phyloP scores from a whole-genome alignment of 2,888 invertebrate species.

The Drosophila vallismaia region DNA sequence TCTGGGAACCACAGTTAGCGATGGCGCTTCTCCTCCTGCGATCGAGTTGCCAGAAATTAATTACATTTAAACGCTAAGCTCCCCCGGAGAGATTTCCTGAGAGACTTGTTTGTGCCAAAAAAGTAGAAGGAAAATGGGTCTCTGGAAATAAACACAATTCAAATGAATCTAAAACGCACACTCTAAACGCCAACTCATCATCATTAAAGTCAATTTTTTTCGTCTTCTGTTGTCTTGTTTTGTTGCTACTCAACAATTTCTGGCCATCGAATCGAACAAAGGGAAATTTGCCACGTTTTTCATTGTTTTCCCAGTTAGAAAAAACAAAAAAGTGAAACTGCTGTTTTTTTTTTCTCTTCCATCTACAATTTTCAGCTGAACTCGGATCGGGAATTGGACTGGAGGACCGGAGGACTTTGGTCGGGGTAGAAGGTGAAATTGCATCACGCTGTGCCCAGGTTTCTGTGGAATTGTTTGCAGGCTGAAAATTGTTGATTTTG shows the following conservation, averaged over 20 bases:
- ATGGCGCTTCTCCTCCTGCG: conserved; percentile 19
- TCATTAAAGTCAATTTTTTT: conserved; percentile 81
- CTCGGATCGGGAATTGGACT: conserved; percentile 53
- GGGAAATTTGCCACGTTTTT: conserved; percentile 80
- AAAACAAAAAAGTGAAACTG: conserved; percentile 69
- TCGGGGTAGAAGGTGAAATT: conserved; percentile 57
- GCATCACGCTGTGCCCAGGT: conserved; percentile 79
- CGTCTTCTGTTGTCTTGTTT: conserved; percentile 46
- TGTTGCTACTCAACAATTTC: conserved; percentile 60
- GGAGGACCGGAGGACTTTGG: conserved; percentile 8
- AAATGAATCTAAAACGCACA: conserved; percentile 63
- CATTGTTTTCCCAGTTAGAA: conserved; percentile 66
- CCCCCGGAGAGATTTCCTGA: conserved; percentile 50
- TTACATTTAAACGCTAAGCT: conserved; percentile 59
- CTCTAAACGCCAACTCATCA: conserved; percentile 82
- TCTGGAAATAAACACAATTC: conserved; percentile 51
- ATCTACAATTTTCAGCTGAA: conserved; percentile 43
- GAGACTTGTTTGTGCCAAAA: conserved; percentile 67
- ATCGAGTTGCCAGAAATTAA: conserved; percentile 62
- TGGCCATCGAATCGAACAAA: conserved; percentile 74
- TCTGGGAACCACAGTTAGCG: conserved; percentile 50
- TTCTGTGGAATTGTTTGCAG: conserved; percentile 76
- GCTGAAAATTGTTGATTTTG: conserved; percentile 81
- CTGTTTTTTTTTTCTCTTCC: conserved; percentile 40
- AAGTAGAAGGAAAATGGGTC: conserved; percentile 33